A percentile compares a stretch with the other conserved stretches of the same genome.
phyloP scores from a whole-genome alignment of 2,797 vertebrate species.

The Hyperoplus lanceolatus region DNA sequence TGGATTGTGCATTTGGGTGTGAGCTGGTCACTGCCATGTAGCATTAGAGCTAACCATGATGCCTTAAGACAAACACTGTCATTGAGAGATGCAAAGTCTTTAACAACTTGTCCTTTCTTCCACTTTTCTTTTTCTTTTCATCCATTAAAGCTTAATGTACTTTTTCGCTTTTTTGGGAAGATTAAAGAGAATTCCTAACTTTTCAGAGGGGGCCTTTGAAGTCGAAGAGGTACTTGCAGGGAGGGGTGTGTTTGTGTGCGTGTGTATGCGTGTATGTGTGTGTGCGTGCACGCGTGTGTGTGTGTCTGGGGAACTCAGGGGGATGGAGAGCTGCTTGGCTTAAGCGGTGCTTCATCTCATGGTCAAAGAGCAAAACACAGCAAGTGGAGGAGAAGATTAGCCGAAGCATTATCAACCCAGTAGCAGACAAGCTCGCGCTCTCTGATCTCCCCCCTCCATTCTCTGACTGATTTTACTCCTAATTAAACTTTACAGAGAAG shows the following conservation, averaged over 20 bases:
- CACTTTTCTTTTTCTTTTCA: slow-evolving; percentile 14
- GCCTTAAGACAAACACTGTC: background rate
- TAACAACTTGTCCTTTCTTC: background rate
- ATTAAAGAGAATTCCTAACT: slow-evolving; percentile 69
- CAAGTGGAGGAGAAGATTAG: slow-evolving; percentile 70
- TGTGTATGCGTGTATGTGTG: slow-evolving; percentile 17
- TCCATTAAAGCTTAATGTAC: slow-evolving; percentile 10
- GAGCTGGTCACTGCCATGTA: background rate
- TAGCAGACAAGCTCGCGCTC: slow-evolving; percentile 63
- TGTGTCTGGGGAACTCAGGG: slow-evolving; percentile 32
- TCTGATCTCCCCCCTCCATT: slow-evolving; percentile 61
- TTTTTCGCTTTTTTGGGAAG: slow-evolving; percentile 30
- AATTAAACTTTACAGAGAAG: slow-evolving; percentile 77
- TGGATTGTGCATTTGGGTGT: background rate
- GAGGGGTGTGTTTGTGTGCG: slow-evolving; percentile 11
- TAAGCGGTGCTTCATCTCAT: slow-evolving; percentile 27
- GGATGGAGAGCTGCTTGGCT: slow-evolving; percentile 49
- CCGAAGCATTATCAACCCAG: slow-evolving; percentile 66
- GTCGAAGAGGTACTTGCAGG: slow-evolving; percentile 29
- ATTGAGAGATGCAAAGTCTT: background rate
- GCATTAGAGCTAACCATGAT: background rate
- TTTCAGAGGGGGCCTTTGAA: slow-evolving; percentile 60
- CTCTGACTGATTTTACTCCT: slow-evolving; percentile 64
- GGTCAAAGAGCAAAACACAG: slow-evolving; percentile 64
- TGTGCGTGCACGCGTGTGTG: slow-evolving; percentile 18